These are phyloP conservation scores for Protosalanx chinensis DNA, from an alignment of 2,797 vertebrate species.

Conservation along the genomic window DNA sequence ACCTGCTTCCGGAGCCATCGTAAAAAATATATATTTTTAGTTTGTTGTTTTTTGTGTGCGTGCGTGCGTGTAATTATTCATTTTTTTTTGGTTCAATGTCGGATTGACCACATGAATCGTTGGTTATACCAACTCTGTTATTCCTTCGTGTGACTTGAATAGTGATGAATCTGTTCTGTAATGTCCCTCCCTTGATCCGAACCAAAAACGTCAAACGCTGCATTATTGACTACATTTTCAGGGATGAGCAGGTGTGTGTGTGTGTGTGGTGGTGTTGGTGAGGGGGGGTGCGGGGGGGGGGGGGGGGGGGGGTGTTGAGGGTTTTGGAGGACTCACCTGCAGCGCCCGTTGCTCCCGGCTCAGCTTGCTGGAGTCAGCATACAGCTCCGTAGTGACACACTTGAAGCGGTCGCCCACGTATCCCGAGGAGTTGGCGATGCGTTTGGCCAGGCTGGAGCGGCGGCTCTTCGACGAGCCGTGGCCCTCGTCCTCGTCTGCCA, in stretches of 20 bases:
- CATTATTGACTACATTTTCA: neutral
- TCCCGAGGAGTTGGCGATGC: constrained; percentile 87
- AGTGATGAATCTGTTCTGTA: no score
- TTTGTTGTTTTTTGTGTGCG: no score
- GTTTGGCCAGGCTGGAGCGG: constrained; percentile 81
- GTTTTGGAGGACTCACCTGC: constrained; percentile 77
- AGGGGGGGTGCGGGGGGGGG: neutral
- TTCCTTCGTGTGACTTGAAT: no score
- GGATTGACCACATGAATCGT: no score
- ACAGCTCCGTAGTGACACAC: constrained; percentile 85
- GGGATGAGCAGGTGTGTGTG: neutral
- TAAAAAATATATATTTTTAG: no score
- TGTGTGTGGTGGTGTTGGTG: neutral
- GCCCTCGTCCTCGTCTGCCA: constrained; percentile 68
- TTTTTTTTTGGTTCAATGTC: no score
- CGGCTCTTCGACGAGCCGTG: constrained; percentile 71
- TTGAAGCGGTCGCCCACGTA: constrained; percentile 88
- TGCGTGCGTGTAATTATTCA: no score
- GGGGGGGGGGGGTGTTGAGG: no score
- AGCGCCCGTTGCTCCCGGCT: constrained; percentile 87
- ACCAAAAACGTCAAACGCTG: no score
- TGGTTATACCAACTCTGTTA: no score
- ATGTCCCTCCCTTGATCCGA: no score
- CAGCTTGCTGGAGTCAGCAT: constrained; percentile 86
- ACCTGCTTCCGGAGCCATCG: no score